Evolutionary conservation across 2,888 invertebrate genomes (phyloP).

Genomic region (Philereme vetulata): DNA sequence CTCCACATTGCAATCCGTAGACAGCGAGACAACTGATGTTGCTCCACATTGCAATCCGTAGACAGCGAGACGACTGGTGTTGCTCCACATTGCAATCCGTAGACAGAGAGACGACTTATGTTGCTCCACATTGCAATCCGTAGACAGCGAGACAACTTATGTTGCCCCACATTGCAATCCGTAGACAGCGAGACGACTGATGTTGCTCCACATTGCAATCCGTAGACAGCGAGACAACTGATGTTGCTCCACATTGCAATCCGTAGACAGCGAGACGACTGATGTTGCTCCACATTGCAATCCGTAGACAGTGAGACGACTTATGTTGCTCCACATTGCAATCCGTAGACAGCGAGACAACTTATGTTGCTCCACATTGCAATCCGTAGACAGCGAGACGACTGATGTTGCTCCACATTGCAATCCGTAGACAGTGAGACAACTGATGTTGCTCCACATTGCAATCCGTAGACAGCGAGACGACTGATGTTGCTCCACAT

Average conservation of each 20-base stretch:
- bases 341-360: conserved; percentile 57
- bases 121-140: conserved; percentile 47
- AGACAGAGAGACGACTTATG: conserved; percentile 53
- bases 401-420: conserved; percentile 44
- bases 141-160: conserved; percentile 54
- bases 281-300: conserved; percentile 44
- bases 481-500: conserved; percentile 46
- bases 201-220: conserved; percentile 45
- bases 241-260: conserved; percentile 44
- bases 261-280: conserved; percentile 57
- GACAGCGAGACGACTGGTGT: conserved; percentile 52
- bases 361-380: conserved; percentile 44
- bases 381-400: conserved; percentile 57
- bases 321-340: conserved; percentile 43
- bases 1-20: conserved; percentile 48
- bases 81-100: conserved; percentile 47
- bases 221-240: conserved; percentile 56
- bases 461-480: conserved; percentile 55
- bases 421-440: conserved; percentile 57
- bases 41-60: conserved; percentile 48
- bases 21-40: conserved; percentile 51
- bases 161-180: conserved; percentile 46
- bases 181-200: conserved; percentile 55
- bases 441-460: conserved; percentile 44
- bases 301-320: conserved; percentile 57